Evolutionary conservation across 2,888 invertebrate genomes (phyloP).

Genomic region (Campoletis raptor): DNA sequence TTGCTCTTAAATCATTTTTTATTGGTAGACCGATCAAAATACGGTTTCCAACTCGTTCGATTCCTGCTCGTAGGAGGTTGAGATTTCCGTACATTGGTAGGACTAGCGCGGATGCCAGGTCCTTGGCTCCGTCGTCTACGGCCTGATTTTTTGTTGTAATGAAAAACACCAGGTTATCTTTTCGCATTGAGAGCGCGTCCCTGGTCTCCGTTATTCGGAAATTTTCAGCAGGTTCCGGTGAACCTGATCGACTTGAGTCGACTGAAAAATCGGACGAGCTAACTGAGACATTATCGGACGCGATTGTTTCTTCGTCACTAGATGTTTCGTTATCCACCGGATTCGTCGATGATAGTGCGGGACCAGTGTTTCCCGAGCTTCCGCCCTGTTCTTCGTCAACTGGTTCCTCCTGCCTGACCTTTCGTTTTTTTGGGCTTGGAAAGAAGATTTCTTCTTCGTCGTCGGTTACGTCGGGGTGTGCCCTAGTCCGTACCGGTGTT

Average conservation of each 20-base stretch:
- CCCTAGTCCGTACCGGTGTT: slow-evolving; percentile 3
- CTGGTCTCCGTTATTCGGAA: slow-evolving; percentile 6
- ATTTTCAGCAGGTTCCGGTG: neutral
- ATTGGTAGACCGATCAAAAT: slow-evolving; percentile 16
- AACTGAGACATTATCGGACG: slow-evolving; percentile 3
- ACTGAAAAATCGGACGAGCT: slow-evolving; percentile 7
- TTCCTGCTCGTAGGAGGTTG: neutral
- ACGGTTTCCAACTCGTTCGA: neutral
- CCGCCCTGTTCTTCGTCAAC: neutral
- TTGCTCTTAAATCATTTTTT: slow-evolving; percentile 7
- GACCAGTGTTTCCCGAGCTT: neutral
- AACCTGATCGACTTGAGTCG: neutral
- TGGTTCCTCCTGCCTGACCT: neutral
- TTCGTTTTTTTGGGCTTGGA: slow-evolving; percentile 6
- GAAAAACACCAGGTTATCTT: slow-evolving; percentile 51
- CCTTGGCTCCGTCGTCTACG: slow-evolving; percentile 46
- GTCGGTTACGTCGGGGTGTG: slow-evolving; percentile 2
- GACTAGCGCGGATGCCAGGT: neutral
- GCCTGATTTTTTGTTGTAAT: slow-evolving; percentile 34
- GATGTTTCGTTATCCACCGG: too few relatives aligned
- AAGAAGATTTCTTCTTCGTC: slow-evolving; percentile 7
- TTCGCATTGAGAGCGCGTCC: slow-evolving; percentile 50
- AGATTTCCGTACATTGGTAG: neutral
- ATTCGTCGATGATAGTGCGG: neutral
- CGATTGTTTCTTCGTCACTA: too few relatives aligned